Percentiles rank a stretch among this genome's conserved stretches.
phyloP scores from a whole-genome alignment of 1,140 invertebrate species.

The Trichonephila clavata region DNA sequence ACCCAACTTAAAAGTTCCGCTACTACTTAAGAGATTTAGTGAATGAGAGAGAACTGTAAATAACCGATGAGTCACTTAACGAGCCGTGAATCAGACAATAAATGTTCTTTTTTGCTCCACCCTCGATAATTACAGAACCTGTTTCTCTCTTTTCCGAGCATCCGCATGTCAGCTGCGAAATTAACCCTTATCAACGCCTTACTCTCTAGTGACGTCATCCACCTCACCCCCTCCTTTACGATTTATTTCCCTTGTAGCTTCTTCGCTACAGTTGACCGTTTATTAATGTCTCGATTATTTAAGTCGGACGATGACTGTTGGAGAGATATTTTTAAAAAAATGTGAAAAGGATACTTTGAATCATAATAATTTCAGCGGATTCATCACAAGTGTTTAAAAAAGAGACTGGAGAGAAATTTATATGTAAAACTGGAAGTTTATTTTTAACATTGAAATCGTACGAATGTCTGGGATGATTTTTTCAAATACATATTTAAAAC shows the following conservation, averaged over 20 bases:
- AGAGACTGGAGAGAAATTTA: too few relatives aligned
- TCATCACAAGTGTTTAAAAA: too few relatives aligned
- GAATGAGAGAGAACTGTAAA: constrained; percentile 65
- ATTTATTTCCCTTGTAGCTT: constrained; percentile 8
- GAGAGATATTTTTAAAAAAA: too few relatives aligned
- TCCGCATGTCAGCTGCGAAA: constrained; percentile 49
- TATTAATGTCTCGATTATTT: not conserved
- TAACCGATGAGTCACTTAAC: constrained; percentile 72
- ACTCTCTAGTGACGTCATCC: constrained; percentile 53
- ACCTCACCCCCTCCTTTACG: constrained; percentile 19
- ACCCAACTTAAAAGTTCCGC: constrained; percentile 43
- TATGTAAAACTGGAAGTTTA: too few relatives aligned
- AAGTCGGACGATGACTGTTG: too few relatives aligned
- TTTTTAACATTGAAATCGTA: too few relatives aligned
- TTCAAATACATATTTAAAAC: too few relatives aligned
- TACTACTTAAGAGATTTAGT: constrained; percentile 59
- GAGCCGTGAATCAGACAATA: constrained; percentile 69
- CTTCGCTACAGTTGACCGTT: constrained; percentile 1
- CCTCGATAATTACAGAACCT: constrained; percentile 72
- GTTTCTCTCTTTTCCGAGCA: constrained; percentile 46
- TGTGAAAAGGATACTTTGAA: too few relatives aligned
- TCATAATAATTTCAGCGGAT: too few relatives aligned
- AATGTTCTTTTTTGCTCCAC: constrained; percentile 54
- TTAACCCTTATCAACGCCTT: constrained; percentile 73
- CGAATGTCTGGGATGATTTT: too few relatives aligned